Evolutionary conservation across 1,140 invertebrate genomes (phyloP), one percentile per base, ranked within the genome.

Genomic region (Drosophila sproati): DNA sequence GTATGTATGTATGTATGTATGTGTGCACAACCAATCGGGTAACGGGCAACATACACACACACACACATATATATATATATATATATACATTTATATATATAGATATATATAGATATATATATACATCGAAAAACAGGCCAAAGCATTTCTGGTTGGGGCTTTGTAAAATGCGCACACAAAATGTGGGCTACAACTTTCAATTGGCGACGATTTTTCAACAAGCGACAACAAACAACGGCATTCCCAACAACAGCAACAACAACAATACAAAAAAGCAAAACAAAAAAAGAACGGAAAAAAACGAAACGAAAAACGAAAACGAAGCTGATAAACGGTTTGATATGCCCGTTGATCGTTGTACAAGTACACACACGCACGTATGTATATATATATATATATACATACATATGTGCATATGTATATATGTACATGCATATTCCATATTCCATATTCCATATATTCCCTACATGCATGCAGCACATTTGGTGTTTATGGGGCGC

Each of bases 311-410:
- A 62, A 62, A 8, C 59, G 50, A 50, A 73, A 73, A 57, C 66
- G 56, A 74, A 74, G 66, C 57, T 74, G 72, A 74, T 74, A 74
- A 74, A 74, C 71, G 51, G 56, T 73, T 73, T 73, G 55, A 73
- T 61, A 69, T 69, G 71, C 43, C 37, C 50, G 31, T 62, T 52
- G 73, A 71, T 75, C 73, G 73, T 48, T 34, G 48, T 39, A 32
- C 32, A 55, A 47, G 45, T 37, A 50, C 12, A 20, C 20, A 47
- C 34, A 63, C 34, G 10, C 28, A 12, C 12, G 12, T 12, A 12
- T 12, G 41, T 45, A 48, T 47, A 50, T 41, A 32, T 20, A 35
- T 10, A 54, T 48, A 55, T 45, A 50, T 52, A 34, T 52, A 45
- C 12, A 56, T 20, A 67, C 32, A n/a, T 29, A 50, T 35, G 10